Evolutionary conservation across 2,888 invertebrate species (phyloP).

Genomic region (Horisme vitalbata): DNA sequence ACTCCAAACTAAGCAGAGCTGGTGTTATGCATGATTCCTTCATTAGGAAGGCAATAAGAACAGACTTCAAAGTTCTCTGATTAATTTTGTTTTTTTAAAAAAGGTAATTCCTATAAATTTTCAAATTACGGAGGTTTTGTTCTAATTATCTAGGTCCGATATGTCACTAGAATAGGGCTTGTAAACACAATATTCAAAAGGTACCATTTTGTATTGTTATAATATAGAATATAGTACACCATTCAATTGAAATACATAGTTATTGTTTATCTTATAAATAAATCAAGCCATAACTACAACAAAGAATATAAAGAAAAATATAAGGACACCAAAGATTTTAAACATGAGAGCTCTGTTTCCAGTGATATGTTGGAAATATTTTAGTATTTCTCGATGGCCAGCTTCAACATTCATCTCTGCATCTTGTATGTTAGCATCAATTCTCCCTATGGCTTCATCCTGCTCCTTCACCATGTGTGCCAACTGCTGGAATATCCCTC

Average conservation of each 20-base stretch:
- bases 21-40: no score
- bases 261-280: conserved; percentile 14
- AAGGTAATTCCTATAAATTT: no score
- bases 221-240: no score
- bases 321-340: conserved; percentile 98
- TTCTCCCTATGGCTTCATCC: conserved; percentile 98
- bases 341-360: conserved; percentile 99
- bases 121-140: no score
- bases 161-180: no score
- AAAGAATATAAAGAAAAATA: conserved; percentile 99
- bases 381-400: conserved; percentile 97
- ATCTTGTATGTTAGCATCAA: conserved; percentile 98
- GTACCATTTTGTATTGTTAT: no score
- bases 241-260: conserved; percentile 13
- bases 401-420: conserved; percentile 98
- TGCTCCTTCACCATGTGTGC: conserved; percentile 99
- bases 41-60: no score
- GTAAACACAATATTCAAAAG: no score
- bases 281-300: conserved; percentile 95
- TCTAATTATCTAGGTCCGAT: no score
- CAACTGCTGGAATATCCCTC: conserved; percentile 98
- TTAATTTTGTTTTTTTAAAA: no score
- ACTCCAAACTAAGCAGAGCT: no score
- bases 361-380: conserved; percentile 98
- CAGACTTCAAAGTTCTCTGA: no score